Evolutionary conservation across 2,113 vertebrate species (phyloP), one percentile per base, ranked within the genome.

Genomic region (Etheostoma spectabile): DNA sequence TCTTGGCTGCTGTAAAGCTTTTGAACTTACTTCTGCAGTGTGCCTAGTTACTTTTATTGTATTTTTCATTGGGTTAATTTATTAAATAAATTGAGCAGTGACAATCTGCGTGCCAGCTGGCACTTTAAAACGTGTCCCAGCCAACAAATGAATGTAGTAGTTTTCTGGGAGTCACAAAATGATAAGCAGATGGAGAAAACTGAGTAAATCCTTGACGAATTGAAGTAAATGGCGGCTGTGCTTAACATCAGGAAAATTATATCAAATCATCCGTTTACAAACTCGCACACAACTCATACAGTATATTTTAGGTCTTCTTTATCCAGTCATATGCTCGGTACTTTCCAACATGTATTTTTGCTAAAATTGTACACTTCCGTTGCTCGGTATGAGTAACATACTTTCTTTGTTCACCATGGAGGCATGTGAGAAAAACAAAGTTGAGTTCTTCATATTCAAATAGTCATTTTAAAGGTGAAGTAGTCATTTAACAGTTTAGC

Each of bases 61-160:
- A 66, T 76, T 84, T 67, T 84, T 67, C 64, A 75, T 76, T 22
- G 11, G 38, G 14, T 53, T 56, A 1, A 48, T 81, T 84, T 74
- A 27, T 33, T 22, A 18, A 69, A 49, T 18, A 62, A 60, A 27
- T 11, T 19, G 55, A 61, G 53, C 56, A 1, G 16, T 60, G 30
- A 33, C 62, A 55, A 22, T 22, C 12, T 19, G 65, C 10, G 5
- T 11, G 45, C 48, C 30, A 51, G 64, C 66, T 70, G 27, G 22
- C n/a, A 30, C 33, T 45, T 67, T 53, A 48, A 84, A 51, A 33
- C 38, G 6, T 1, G 18, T 57, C 4, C 5, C 62, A 57, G 22
- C 73, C 45, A 53, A 24, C 71, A 48, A 63, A 62, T 30, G 18
- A 19, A 51, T n/a, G 12, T 8, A 19, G 18, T 60, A 56, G 51